Evolutionary conservation across 92 coral and sea anemone species (phyloP).

Genomic region (Montipora capitata): DNA sequence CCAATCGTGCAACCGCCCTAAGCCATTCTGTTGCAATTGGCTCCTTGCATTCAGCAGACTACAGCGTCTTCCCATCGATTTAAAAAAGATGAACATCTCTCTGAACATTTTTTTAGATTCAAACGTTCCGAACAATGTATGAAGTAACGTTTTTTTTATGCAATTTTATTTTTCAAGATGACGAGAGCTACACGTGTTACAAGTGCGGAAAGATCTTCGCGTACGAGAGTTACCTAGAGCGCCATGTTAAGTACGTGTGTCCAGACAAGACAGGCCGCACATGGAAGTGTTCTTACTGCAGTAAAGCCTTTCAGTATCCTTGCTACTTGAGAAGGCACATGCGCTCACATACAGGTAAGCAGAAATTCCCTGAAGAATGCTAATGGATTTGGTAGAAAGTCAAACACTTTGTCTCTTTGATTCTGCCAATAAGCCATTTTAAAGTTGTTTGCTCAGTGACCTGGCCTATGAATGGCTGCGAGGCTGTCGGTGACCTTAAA

Average conservation of each 20-base stretch:
- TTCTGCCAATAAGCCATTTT: too few relatives aligned
- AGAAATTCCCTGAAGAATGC: background rate
- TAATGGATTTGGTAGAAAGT: background rate
- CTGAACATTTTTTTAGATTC: background rate
- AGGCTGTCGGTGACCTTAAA: too few relatives aligned
- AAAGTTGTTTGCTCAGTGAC: too few relatives aligned
- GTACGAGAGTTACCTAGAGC: conserved; percentile 95
- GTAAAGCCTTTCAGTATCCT: conserved; percentile 98
- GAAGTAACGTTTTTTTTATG: background rate
- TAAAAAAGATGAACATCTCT: background rate
- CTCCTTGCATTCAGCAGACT: background rate
- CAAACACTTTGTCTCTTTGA: background rate
- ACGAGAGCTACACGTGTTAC: conserved; percentile 97
- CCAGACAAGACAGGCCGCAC: conserved; percentile 99
- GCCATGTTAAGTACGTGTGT: conserved; percentile 99
- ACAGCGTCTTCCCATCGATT: background rate
- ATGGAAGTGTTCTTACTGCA: conserved; percentile 98
- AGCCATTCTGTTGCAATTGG: too few relatives aligned
- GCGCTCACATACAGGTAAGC: conserved; percentile 98
- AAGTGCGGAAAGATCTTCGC: conserved; percentile 99
- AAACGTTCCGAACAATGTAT: background rate
- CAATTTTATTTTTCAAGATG: conserved; percentile 63
- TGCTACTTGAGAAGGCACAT: conserved; percentile 97
- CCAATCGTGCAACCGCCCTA: background rate
- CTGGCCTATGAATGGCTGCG: too few relatives aligned